Evolutionary conservation across 64 coral and sea anemone species (phyloP).

Genomic region (Orbicella faveolata): DNA sequence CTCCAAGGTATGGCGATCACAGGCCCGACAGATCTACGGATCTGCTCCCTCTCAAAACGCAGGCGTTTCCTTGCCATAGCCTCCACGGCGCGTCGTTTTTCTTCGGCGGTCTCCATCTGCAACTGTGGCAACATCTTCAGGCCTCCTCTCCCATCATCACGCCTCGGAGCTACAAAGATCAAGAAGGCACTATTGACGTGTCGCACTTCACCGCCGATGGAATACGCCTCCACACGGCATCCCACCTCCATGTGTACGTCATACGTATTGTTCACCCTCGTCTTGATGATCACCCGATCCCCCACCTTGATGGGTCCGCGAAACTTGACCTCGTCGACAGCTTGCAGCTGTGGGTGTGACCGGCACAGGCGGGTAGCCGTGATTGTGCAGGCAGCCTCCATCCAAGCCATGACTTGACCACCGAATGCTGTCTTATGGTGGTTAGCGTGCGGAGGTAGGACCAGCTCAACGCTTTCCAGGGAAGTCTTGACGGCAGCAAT

Average conservation of each 20-base stretch:
- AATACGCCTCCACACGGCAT: constrained; percentile 73
- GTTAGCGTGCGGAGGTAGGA: constrained; percentile 71
- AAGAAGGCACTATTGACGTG: constrained; percentile 86
- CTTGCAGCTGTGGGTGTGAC: constrained; percentile 39
- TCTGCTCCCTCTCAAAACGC: constrained; percentile 54
- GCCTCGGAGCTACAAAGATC: constrained; percentile 49
- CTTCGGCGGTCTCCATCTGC: constrained; percentile 18
- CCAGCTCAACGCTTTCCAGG: constrained; percentile 77
- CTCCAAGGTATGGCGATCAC: constrained; percentile 74
- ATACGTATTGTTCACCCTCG: constrained; percentile 79
- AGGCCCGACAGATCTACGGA: constrained; percentile 70
- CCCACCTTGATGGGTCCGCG: constrained; percentile 64
- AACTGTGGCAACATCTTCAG: constrained; percentile 33
- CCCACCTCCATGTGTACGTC: constrained; percentile 67
- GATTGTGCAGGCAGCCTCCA: constrained; percentile 72
- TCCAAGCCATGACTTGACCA: constrained; percentile 83
- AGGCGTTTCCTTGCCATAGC: constrained; percentile 51
- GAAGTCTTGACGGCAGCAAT: not conserved
- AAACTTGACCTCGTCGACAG: constrained; percentile 76
- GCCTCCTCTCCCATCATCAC: constrained; percentile 19
- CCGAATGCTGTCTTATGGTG: constrained; percentile 83
- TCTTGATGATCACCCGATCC: constrained; percentile 61
- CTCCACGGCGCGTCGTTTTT: constrained; percentile 48
- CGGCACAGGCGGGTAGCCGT: constrained; percentile 65
- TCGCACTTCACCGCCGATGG: constrained; percentile 52